phyloP scores from a whole-genome alignment of 2,113 vertebrate genomes.

The Perca schrenkii region DNA sequence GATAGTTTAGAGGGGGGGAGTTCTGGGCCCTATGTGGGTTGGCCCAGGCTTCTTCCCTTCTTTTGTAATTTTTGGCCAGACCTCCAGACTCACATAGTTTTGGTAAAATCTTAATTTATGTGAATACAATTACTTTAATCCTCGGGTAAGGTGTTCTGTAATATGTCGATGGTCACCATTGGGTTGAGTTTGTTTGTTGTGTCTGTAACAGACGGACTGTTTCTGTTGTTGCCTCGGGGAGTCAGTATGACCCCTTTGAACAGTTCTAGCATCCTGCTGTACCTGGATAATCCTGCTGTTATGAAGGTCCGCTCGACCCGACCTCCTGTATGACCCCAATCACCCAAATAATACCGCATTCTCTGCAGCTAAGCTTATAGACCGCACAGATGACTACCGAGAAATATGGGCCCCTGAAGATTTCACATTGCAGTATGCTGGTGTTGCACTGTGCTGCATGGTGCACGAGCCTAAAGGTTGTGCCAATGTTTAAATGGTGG shows the following conservation, averaged over 20 bases:
- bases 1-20: too few relatives aligned
- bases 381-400: neutral
- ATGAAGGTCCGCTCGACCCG: neutral
- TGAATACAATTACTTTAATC: too few relatives aligned
- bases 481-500: constrained; percentile 20
- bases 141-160: too few relatives aligned
- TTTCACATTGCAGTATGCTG: neutral
- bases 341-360: constrained; percentile 38
- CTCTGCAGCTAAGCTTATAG: constrained; percentile 18
- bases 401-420: constrained; percentile 4
- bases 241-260: constrained; percentile 26
- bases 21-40: too few relatives aligned
- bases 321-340: constrained; percentile 45
- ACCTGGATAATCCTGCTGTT: constrained; percentile 34
- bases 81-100: too few relatives aligned
- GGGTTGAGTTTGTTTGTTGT: too few relatives aligned
- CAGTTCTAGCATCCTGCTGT: constrained; percentile 24
- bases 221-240: constrained; percentile 50
- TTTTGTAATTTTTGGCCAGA: too few relatives aligned
- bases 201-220: too few relatives aligned
- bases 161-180: too few relatives aligned
- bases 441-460: neutral
- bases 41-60: too few relatives aligned
- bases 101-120: too few relatives aligned
- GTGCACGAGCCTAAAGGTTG: neutral